Evolutionary conservation across 1,140 invertebrate species (phyloP).

Genomic region (Wasmannia auropunctata): DNA sequence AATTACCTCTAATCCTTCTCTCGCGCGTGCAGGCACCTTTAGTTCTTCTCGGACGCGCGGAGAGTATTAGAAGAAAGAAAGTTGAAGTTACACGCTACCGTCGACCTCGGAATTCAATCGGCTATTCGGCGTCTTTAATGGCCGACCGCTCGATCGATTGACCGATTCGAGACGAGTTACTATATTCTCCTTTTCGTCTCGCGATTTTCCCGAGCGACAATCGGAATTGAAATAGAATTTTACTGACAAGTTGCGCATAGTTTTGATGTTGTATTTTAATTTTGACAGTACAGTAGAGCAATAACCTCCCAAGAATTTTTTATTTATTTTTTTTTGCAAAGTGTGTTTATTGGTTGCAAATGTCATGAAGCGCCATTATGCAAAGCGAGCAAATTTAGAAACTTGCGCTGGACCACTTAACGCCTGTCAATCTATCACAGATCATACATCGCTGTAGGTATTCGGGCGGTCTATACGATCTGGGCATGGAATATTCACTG

Average conservation of each 20-base stretch:
- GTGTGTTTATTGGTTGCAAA: background rate
- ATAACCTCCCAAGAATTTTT: background rate
- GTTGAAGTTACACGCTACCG: conserved; percentile 29
- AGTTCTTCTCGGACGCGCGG: background rate
- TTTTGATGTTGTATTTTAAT: background rate
- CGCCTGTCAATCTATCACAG: background rate
- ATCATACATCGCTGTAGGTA: background rate
- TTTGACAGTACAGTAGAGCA: background rate
- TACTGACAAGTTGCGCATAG: background rate
- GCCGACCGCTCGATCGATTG: background rate
- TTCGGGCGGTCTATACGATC: background rate
- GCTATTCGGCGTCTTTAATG: background rate
- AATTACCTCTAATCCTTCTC: conserved; percentile 65
- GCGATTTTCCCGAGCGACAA: background rate
- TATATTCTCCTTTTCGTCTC: background rate
- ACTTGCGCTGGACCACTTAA: background rate
- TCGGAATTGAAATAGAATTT: no score
- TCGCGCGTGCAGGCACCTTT: conserved; percentile 4
- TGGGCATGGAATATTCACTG: conserved; percentile 3
- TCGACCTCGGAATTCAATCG: conserved; percentile 7
- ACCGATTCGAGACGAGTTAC: background rate
- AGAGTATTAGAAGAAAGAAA: conserved; percentile 18
- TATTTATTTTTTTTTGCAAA: background rate
- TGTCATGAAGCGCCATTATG: background rate
- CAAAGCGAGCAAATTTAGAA: background rate